Percentiles rank a stretch among this genome's conserved stretches.
These are phyloP conservation scores for Oxytorus armatus DNA, from an alignment of 2,888 invertebrate species.

Conservation along the genomic window DNA sequence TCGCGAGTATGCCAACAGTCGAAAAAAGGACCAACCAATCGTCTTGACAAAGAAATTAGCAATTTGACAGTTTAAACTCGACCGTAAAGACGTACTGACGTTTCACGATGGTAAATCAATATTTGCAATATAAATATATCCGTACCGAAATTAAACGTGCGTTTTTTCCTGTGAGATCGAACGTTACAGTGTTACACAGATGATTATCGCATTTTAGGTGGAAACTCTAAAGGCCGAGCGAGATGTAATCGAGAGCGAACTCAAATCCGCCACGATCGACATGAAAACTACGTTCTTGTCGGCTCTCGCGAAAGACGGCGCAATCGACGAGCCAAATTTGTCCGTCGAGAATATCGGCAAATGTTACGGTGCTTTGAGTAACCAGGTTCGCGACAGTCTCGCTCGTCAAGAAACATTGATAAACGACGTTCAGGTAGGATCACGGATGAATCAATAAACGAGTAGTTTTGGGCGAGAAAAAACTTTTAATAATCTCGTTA, in stretches of 20 bases:
- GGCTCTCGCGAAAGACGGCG: constrained; percentile 91
- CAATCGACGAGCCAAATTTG: constrained; percentile 91
- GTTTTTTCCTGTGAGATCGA: no score
- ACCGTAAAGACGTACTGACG: no score
- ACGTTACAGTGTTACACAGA: no score
- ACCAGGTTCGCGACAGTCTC: constrained; percentile 91
- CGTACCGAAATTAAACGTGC: no score
- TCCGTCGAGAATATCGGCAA: constrained; percentile 90
- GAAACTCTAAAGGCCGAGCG: constrained; percentile 95
- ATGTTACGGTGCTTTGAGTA: constrained; percentile 91
- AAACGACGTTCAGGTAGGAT: constrained; percentile 87
- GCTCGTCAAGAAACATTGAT: constrained; percentile 90
- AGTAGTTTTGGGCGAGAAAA: constrained; percentile 2
- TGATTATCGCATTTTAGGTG: constrained; percentile 83
- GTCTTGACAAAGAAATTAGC: no score
- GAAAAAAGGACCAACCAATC: no score
- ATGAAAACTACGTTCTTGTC: constrained; percentile 93
- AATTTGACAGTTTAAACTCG: no score
- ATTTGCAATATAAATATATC: no score
- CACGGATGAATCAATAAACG: not conserved
- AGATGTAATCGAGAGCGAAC: constrained; percentile 94
- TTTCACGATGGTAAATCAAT: no score
- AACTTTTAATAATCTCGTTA: no score
- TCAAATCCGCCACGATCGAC: constrained; percentile 92
- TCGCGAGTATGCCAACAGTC: no score